phyloP scores from a whole-genome alignment of 2,888 invertebrate species.

The Deroplatys truncata region DNA sequence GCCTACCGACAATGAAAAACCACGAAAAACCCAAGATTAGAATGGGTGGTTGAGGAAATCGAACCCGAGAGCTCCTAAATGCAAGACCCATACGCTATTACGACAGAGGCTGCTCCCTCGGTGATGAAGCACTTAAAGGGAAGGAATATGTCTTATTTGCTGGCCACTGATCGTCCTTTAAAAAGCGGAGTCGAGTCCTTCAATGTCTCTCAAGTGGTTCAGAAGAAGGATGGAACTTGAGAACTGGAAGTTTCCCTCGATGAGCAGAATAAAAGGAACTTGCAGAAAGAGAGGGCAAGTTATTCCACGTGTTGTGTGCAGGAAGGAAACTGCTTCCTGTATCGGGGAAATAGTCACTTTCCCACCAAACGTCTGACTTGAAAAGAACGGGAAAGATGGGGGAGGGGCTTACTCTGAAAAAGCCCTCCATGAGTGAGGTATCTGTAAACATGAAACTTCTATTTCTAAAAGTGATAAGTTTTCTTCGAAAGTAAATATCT shows the following conservation, averaged over 20 bases:
- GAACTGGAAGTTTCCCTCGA: not conserved
- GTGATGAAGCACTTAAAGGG: no score
- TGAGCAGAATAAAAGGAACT: not conserved
- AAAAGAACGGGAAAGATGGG: not conserved
- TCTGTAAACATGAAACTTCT: not conserved
- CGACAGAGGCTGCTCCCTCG: no score
- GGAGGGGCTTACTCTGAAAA: no score
- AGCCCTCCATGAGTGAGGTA: no score
- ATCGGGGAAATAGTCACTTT: not conserved
- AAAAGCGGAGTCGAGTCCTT: not conserved
- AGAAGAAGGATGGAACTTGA: not conserved
- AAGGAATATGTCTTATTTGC: no score
- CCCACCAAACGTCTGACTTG: not conserved
- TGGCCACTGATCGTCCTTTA: no score
- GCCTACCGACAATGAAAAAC: no score
- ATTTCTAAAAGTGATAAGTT: not conserved
- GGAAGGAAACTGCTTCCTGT: not conserved
- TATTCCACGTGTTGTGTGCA: not conserved
- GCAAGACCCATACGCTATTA: no score
- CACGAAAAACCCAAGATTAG: no score
- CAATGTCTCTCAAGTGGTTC: not conserved
- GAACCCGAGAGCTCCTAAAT: no score
- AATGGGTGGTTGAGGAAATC: no score
- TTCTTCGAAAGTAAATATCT: not conserved
- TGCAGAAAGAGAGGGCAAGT: not conserved